phyloP scores from a whole-genome alignment of 2,113 vertebrate genomes.

The Hyperoodon ampullatus region DNA sequence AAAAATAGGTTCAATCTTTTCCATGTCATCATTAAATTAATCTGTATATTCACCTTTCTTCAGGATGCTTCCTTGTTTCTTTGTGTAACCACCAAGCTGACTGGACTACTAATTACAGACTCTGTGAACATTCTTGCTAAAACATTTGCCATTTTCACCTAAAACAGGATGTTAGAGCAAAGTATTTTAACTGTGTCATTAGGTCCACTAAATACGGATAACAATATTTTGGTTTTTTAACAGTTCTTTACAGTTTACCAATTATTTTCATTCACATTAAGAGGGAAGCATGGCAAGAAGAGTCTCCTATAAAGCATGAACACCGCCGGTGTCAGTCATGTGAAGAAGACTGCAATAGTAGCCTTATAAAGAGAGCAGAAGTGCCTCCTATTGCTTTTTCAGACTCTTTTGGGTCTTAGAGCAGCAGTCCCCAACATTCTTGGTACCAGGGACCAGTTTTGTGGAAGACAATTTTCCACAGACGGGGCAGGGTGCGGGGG shows the following conservation, averaged over 20 bases:
- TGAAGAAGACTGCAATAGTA: not conserved
- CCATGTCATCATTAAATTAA: not conserved
- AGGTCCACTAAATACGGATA: not conserved
- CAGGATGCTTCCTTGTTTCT: not conserved
- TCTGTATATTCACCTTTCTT: not conserved
- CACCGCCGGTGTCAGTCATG: not conserved
- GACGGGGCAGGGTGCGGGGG: too few species aligned
- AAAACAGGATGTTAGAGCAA: not conserved
- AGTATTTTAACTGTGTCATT: not conserved
- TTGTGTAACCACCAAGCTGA: not conserved
- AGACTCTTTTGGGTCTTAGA: not conserved
- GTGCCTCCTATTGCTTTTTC: not conserved
- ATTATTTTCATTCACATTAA: not conserved
- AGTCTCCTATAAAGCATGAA: not conserved
- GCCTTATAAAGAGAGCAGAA: not conserved
- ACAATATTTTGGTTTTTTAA: not conserved
- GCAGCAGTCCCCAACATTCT: too few species aligned
- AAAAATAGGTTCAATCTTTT: conserved; percentile 25
- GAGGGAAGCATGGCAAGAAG: not conserved
- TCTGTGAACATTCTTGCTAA: not conserved
- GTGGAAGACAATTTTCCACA: too few species aligned
- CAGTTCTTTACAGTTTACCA: not conserved
- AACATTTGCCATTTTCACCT: conserved; percentile 16
- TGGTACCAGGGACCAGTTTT: too few species aligned
- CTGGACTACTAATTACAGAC: not conserved